Conservation (phyloP, 2,113 vertebrate species). For the Lepidothrix coronata region DNA sequence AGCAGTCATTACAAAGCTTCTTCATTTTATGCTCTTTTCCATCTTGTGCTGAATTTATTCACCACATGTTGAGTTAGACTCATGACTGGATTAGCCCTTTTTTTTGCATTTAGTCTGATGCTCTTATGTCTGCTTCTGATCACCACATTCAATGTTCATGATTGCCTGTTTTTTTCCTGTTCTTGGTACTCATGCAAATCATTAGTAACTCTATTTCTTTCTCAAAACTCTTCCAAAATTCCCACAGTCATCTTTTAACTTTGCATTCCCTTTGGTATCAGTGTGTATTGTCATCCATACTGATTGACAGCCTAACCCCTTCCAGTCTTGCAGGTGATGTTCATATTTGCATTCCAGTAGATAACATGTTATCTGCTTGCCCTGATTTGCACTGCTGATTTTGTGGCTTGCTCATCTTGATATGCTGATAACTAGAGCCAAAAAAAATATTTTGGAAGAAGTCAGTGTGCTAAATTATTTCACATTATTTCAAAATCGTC, state of each 20-base stretch:
- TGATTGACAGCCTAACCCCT: not conserved
- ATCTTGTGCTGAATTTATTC: conserved; percentile 1
- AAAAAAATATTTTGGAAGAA: not conserved
- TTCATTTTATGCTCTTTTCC: not conserved
- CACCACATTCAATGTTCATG: not conserved
- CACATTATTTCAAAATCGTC: not conserved
- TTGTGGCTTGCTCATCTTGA: not conserved
- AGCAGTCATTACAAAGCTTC: not conserved
- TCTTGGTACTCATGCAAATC: not conserved
- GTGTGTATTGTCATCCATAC: not conserved
- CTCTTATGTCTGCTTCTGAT: not conserved
- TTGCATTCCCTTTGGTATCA: not conserved
- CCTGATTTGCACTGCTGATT: conserved; percentile 5
- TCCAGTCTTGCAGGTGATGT: not conserved
- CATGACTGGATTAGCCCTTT: not conserved
- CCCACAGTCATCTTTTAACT: not conserved
- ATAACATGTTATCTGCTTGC: not conserved
- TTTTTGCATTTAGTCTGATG: not conserved
- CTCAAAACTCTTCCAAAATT: not conserved
- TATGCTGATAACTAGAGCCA: not conserved
- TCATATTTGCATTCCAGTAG: not conserved
- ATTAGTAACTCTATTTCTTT: not conserved
- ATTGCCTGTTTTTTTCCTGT: not conserved
- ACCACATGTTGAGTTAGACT: not conserved
- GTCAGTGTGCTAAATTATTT: not conserved